Percentiles rank a stretch among this genome's conserved stretches.
These are phyloP conservation scores for Fregata magnificens DNA, from an alignment of 2,113 vertebrate species.

Conservation along the genomic window DNA sequence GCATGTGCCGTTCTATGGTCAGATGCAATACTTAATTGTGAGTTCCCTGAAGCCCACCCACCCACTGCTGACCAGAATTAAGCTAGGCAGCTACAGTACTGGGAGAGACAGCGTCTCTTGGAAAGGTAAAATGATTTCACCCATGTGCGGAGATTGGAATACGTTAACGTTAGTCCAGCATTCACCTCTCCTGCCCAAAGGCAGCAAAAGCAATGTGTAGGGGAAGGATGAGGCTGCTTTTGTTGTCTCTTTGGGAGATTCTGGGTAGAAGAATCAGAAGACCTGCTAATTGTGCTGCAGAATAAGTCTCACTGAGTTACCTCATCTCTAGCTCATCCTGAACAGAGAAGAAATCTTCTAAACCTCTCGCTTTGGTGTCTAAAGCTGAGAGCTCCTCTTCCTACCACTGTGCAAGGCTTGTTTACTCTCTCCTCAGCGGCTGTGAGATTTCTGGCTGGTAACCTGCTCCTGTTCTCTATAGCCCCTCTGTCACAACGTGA, in stretches of 20 bases:
- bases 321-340: background rate
- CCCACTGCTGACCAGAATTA: background rate
- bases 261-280: background rate
- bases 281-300: background rate
- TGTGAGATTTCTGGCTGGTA: background rate
- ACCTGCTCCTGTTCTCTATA: background rate
- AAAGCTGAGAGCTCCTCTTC: background rate
- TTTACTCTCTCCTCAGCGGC: background rate
- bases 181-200: background rate
- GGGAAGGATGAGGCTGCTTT: background rate
- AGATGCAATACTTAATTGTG: background rate
- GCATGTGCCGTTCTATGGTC: background rate
- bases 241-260: background rate
- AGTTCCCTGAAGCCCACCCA: background rate
- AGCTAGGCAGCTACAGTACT: background rate
- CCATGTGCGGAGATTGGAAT: background rate
- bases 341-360: background rate
- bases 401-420: background rate
- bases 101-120: background rate
- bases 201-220: background rate
- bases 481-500: background rate
- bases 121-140: background rate
- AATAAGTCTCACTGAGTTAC: background rate
- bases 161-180: background rate
- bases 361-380: background rate